Conservation (phyloP, 35 echinoderm and acorn worm genomes). For the Amphiura filiformis region DNA sequence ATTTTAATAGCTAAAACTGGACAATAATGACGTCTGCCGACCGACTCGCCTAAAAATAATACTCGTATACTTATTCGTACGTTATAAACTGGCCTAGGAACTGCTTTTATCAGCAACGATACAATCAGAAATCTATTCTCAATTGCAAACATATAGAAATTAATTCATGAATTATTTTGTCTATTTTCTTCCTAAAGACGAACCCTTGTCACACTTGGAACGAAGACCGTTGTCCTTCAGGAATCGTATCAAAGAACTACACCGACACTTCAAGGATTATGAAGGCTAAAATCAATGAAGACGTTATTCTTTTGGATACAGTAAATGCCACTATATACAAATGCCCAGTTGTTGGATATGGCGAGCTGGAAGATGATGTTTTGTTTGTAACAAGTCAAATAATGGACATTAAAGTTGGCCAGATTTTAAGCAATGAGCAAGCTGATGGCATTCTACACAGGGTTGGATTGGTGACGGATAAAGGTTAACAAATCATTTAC, state of each 20-base stretch:
- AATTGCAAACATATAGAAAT: too few relatives aligned
- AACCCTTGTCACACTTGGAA: neutral
- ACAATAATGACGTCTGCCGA: too few relatives aligned
- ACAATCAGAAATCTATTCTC: too few relatives aligned
- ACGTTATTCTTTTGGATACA: neutral
- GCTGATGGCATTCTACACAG: neutral
- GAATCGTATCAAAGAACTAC: neutral
- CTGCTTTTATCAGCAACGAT: too few relatives aligned
- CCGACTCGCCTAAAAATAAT: too few relatives aligned
- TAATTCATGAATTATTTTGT: too few relatives aligned
- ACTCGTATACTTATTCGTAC: too few relatives aligned
- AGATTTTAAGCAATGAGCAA: neutral
- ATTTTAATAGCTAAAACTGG: too few relatives aligned
- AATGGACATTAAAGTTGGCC: neutral
- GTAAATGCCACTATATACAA: neutral
- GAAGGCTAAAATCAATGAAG: neutral
- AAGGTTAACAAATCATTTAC: neutral
- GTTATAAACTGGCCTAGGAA: too few relatives aligned
- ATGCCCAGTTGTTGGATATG: neutral
- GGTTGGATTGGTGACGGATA: neutral
- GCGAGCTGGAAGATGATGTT: neutral
- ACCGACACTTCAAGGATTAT: neutral
- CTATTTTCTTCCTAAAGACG: neutral
- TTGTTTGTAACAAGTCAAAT: neutral
- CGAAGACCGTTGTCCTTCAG: neutral